Evolutionary conservation across 2,888 invertebrate genomes (phyloP).

Genomic region (Cheilosia soror): DNA sequence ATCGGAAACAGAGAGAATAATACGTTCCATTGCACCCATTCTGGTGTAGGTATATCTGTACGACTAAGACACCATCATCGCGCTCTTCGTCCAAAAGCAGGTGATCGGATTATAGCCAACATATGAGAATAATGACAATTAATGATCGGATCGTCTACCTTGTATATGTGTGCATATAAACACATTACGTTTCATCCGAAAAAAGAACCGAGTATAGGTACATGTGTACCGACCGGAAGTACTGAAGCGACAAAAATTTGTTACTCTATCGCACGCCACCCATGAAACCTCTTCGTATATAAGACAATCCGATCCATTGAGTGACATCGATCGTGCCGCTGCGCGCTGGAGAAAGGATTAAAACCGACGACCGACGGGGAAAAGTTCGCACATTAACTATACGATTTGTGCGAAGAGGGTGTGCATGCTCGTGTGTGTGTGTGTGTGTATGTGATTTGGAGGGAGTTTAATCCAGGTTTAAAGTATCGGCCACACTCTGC

Average conservation of each 20-base stretch:
- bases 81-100: conserved; percentile 27
- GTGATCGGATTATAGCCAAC: conserved; percentile 59
- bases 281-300: conserved; percentile 30
- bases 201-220: not conserved
- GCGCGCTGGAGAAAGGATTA: conserved; percentile 60
- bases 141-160: conserved; percentile 62
- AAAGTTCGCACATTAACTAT: conserved; percentile 74
- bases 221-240: conserved; percentile 56
- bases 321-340: conserved; percentile 60
- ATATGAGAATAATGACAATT: conserved; percentile 60
- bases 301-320: conserved; percentile 50
- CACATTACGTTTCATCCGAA: conserved; percentile 38
- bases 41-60: not conserved
- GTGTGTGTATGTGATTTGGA: conserved; percentile 17
- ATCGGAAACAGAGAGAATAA: conserved; percentile 38
- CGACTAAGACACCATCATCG: not conserved
- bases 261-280: conserved; percentile 64
- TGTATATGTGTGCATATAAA: not conserved
- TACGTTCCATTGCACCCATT: conserved; percentile 48
- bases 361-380: conserved; percentile 39
- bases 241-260: conserved; percentile 50
- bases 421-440: not conserved
- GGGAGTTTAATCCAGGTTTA: conserved; percentile 72
- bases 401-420: conserved; percentile 51
- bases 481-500: conserved; percentile 18